Base-by-base conservation (phyloP, 2,888 invertebrate species). In the Sabellastarte sp. region DNA sequence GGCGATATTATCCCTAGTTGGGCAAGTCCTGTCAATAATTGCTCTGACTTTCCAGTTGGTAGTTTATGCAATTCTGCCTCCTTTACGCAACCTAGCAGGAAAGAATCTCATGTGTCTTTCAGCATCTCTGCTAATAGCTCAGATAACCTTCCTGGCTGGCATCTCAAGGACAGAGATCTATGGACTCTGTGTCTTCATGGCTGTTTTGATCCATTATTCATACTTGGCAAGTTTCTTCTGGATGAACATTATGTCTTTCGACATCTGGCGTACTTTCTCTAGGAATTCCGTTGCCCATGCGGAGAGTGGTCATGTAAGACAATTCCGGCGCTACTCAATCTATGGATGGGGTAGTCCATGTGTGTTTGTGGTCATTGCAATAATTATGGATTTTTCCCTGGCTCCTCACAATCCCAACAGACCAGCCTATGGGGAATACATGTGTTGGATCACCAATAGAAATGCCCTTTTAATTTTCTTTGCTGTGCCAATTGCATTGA, bases 141-240 rank as follows among this genome's bases (percentile, higher is more conserved):
- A 62, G 33, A 15, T 62, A 4, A 26, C 58, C 1, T 62, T 62
- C 51, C 29, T 50, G 2, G 50, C 58, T 5, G 62, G 50, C 1
- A 31, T 50, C 1, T 30, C 41, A n/a, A 29, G 28, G 26, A 58
- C 57, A 29, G 41, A 57, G 28, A 51, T 58, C 5, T 15, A n/a
- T 15, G 51, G 50, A 3, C 15, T 57, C 29, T 62, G 62, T 31
- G 50, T 57, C 30, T 50, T 52, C 5, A 50, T 58, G 1, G 62
- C 62, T 2, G 26, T 57, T 26, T n/a, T 58, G 4, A 33, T 58
- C 2, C 62, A 62, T 32, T 62, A 50, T 33, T 30, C 31, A 26
- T 57, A 52, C 50, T 32, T 62, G 10, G 51, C 58, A 1, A 58
- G 50, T 15, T 62, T 62, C 62, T 62, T 57, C 26, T 62, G 62